Base-by-base conservation (phyloP, 2,888 invertebrate species). In the Bombylius discolor region DNA sequence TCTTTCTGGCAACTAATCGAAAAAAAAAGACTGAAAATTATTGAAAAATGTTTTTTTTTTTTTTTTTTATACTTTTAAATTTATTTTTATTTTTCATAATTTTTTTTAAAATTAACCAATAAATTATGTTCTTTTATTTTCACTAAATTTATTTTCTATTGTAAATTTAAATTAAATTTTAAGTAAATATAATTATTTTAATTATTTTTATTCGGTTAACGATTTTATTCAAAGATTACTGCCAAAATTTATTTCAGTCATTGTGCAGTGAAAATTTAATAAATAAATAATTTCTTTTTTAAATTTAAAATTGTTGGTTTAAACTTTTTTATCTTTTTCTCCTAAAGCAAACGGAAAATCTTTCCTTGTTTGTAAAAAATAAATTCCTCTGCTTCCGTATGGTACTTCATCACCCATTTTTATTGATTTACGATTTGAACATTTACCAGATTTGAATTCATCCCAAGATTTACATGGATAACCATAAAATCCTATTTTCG, bases 311-410 rank as follows among this genome's bases (percentile, higher is more conserved):
- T 11, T 42, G 1, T 42, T 11, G 12, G 1, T 11, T 42, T 42
- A 42, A 11, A 11, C 11, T 5, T 42, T 42, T 11, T 42, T 42
- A 8, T 4, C 4, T 42, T 8, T 42, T 42, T 11, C 8, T 1
- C 76, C 77, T 56, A 74, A 67, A 4, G 81, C 81, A 64, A 75
- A 85, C 34, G 77, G 79, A 7, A 79, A 69, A 56, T 76, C 72
- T 13, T 76, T 68, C 54, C 77, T 78, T 0, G 86, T 87, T 59
- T 75, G 71, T 2, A 86, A 73, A 65, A 79, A 85, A 64, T 77
- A 84, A 53, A 78, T 75, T 5, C 86, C 86, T 7, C 71, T 68
- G 4, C 78, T 70, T 8, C 67, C 64, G 5, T 46, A 58, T 0
- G 70, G 69, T 14, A 70, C 69, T 5, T 60, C 65, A 64, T 81